These are phyloP conservation scores for Dolichotis patagonum DNA, from an alignment of 2,113 vertebrate species.

Conservation along the genomic window DNA sequence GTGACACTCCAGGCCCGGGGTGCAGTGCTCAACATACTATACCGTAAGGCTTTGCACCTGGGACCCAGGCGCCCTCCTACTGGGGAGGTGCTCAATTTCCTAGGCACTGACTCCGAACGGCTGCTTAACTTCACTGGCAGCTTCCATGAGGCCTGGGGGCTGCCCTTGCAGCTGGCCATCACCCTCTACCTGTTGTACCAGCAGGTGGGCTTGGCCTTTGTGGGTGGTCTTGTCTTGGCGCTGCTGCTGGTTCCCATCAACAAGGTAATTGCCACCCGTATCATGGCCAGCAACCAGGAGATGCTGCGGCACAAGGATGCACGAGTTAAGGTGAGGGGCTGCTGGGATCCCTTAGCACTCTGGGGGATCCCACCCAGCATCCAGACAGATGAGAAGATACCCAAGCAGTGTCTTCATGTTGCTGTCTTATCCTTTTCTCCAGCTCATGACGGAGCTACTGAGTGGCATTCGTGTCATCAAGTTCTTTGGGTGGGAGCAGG, in stretches of 20 bases:
- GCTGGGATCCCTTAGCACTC: background rate
- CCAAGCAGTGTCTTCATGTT: background rate
- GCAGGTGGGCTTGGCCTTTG: slow-evolving; percentile 94
- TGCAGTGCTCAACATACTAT: slow-evolving; percentile 90
- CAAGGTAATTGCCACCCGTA: slow-evolving; percentile 92
- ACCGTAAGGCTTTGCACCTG: slow-evolving; percentile 91
- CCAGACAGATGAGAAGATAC: background rate
- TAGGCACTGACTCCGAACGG: slow-evolving; percentile 94
- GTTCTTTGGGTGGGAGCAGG: slow-evolving; percentile 95
- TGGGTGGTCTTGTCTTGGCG: slow-evolving; percentile 92
- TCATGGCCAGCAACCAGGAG: slow-evolving; percentile 91
- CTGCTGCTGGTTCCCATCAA: slow-evolving; percentile 95
- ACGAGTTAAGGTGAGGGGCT: slow-evolving; percentile 93
- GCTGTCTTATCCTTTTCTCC: slow-evolving; percentile 27
- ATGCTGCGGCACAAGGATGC: slow-evolving; percentile 94
- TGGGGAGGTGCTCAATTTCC: slow-evolving; percentile 95
- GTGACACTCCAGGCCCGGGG: slow-evolving; percentile 90
- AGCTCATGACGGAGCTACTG: slow-evolving; percentile 96
- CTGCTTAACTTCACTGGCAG: slow-evolving; percentile 93
- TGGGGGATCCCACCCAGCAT: background rate
- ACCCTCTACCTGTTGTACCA: slow-evolving; percentile 95
- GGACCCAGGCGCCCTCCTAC: slow-evolving; percentile 87
- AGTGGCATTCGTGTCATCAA: slow-evolving; percentile 96
- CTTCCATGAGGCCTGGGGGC: slow-evolving; percentile 97
- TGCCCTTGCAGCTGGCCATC: slow-evolving; percentile 92